These are phyloP conservation scores for Anorthoa munda DNA, from an alignment of 2,888 invertebrate species.

Conservation along the genomic window DNA sequence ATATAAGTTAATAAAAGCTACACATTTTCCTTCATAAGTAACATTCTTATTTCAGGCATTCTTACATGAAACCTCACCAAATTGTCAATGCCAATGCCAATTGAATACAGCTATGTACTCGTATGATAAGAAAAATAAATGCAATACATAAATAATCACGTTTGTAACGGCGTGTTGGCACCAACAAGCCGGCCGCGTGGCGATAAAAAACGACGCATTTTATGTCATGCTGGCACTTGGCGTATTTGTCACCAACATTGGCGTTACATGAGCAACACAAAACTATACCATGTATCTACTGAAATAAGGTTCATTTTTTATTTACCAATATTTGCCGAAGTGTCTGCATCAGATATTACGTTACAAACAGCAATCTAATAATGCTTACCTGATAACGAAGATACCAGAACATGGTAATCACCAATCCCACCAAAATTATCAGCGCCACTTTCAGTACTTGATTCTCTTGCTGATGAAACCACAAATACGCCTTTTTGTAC, in stretches of 20 bases:
- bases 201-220: conserved; percentile 53
- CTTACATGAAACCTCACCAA: conserved; percentile 15
- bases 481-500: conserved; percentile 88
- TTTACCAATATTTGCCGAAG: neutral
- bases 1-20: neutral
- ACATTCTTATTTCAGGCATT: neutral
- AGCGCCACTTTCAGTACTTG: conserved; percentile 93
- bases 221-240: conserved; percentile 7
- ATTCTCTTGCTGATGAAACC: conserved; percentile 95
- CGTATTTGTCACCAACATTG: neutral
- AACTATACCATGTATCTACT: neutral
- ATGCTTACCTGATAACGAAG: conserved; percentile 92
- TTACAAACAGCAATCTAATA: conserved; percentile 32
- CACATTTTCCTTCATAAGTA: conserved; percentile 5
- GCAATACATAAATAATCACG: conserved; percentile 60
- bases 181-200: conserved; percentile 49
- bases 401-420: conserved; percentile 94
- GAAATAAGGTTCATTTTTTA: neutral
- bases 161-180: conserved; percentile 53
- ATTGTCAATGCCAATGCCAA: conserved; percentile 33
- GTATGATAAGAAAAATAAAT: conserved; percentile 56
- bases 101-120: conserved; percentile 5
- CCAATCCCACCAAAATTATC: conserved; percentile 92
- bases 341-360: neutral
- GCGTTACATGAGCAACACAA: neutral